Evolutionary conservation across 1,140 invertebrate species (phyloP), one percentile per base, ranked within the genome.

Genomic region (Drosophila virilis): DNA sequence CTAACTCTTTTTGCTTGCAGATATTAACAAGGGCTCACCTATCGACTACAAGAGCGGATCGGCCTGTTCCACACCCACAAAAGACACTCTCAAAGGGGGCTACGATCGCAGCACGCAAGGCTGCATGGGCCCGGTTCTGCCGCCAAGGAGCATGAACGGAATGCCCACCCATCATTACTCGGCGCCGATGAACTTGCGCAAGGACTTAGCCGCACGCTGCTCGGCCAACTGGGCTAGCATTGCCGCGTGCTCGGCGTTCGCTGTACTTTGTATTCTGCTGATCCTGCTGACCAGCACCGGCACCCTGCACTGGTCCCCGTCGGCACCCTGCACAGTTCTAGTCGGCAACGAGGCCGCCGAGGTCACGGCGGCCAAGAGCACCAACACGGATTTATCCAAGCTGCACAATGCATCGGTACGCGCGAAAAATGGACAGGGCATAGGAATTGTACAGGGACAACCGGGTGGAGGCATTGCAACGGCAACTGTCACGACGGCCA

Each of bases 161-260:
- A 57, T 92, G 76, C 90, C 91, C 22, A 74, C 91, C 32, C 91
- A 92, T 78, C 91, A 92, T 67, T 92, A 92, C 54, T 92, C 92
- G 74, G 91, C 92, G 70, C 92, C 92, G 55, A 91, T 92, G 88
- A 97, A 98, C 92, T 97, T 98, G 90, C 96, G 97, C 86, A 98
- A 98, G 93, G 96, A 96, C 74, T 94, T 97, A 77, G 95, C 96
- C 28, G 97, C 96, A 40, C 95, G 95, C 92, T 98, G 97, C 93
- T 96, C 96, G 55, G 98, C 97, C 97, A 97, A 97, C 92, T 97
- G 97, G 92, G 95, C 97, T 54, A 97, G 97, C 22, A 96, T 98
- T 82, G 94, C 96, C 55, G 96, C 97, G 83, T 96, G 98, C 82
- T 95, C 97, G 90, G 94, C 97, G 68, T 95, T 96, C 71, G 94